phyloP scores from a whole-genome alignment of 2,113 vertebrate genomes.

The Rhabdornis inornatus region DNA sequence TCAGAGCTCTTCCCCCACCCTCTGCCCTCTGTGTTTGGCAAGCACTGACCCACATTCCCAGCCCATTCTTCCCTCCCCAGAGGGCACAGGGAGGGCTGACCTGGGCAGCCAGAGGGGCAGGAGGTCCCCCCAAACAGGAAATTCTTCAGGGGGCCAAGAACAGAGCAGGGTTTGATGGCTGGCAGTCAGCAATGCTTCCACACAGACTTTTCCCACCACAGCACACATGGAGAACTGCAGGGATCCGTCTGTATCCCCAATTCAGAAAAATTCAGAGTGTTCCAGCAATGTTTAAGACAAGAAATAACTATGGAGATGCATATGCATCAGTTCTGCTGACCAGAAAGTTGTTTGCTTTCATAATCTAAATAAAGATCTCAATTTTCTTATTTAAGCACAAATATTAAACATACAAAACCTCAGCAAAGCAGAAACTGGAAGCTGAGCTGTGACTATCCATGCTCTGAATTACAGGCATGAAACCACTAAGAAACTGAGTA shows the following conservation, averaged over 20 bases:
- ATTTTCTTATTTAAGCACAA: background rate
- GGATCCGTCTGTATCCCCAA: fast-evolving
- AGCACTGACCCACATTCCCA: background rate
- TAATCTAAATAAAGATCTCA: background rate
- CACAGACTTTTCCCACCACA: background rate
- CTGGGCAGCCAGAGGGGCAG: background rate
- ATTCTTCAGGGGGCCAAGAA: background rate
- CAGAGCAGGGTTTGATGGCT: background rate
- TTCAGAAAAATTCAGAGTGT: background rate
- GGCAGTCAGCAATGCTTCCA: background rate
- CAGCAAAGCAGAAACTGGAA: background rate
- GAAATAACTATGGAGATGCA: background rate
- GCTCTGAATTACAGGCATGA: background rate
- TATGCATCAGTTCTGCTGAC: background rate
- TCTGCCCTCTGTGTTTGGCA: background rate
- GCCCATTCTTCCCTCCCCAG: background rate
- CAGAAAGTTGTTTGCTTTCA: background rate
- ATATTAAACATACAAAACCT: background rate
- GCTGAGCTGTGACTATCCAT: background rate
- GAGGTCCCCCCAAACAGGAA: background rate
- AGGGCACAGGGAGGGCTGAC: background rate
- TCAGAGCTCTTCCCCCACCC: background rate
- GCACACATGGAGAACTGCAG: fast-evolving
- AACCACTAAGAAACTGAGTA: background rate
- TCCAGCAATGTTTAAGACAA: background rate